Conservation (phyloP, 2,888 invertebrate species). For the Erannis defoliaria region DNA sequence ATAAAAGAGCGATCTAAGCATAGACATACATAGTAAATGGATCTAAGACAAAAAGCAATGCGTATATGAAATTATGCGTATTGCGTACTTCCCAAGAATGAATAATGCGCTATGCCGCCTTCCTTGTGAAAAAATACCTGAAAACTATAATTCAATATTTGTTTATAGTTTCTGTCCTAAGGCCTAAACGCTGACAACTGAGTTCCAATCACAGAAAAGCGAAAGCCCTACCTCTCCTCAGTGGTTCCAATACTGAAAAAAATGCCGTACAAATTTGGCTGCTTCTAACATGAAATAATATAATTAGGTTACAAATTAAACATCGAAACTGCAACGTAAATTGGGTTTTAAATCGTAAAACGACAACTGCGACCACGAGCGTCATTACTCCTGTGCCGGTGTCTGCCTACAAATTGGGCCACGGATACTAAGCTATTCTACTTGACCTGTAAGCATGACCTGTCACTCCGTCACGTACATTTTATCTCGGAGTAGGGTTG, state of each 20-base stretch:
- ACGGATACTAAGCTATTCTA: conserved; percentile 36
- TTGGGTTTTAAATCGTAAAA: conserved; percentile 31
- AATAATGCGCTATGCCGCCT: too few species aligned
- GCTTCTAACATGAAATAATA: conserved; percentile 9
- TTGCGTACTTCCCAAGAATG: too few species aligned
- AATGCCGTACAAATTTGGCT: not conserved
- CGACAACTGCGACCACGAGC: conserved; percentile 29
- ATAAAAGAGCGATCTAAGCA: too few species aligned
- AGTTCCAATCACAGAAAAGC: too few species aligned
- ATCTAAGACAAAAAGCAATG: too few species aligned
- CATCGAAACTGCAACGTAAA: conserved; percentile 13
- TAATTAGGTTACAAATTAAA: conserved; percentile 6
- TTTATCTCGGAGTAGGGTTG: conserved; percentile 56
- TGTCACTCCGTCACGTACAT: conserved; percentile 51
- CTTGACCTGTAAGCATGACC: conserved; percentile 47
- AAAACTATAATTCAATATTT: too few species aligned
- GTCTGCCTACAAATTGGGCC: conserved; percentile 40
- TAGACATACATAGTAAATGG: too few species aligned
- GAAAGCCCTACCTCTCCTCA: too few species aligned
- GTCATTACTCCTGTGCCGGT: conserved; percentile 30
- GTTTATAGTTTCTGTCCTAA: too few species aligned
- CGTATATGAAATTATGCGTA: too few species aligned
- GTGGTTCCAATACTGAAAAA: not conserved
- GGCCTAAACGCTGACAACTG: too few species aligned
- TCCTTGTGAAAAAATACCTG: too few species aligned